A percentile compares a stretch with the other conserved stretches of the same genome.
Evolutionary conservation across 2,888 invertebrate genomes (phyloP).

Genomic region (Agonopterix heracliana): DNA sequence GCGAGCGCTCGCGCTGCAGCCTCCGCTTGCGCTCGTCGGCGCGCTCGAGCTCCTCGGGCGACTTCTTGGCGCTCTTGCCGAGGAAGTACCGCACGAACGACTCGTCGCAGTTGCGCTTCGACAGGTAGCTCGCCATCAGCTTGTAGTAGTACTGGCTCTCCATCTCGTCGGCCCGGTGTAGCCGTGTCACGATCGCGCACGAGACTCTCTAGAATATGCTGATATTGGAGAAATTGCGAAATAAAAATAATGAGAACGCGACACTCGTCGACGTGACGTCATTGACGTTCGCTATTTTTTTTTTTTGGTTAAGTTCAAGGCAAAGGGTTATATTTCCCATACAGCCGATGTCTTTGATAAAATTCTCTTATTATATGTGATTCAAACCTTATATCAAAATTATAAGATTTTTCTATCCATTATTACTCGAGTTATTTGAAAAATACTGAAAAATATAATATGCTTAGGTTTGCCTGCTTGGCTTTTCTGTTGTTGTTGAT

Average conservation of each 20-base stretch:
- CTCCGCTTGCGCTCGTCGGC: slow-evolving; percentile 66
- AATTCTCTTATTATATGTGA: too few species aligned
- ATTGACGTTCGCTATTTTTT: slow-evolving; percentile 13
- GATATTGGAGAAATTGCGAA: slow-evolving; percentile 57
- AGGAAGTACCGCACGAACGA: slow-evolving; percentile 72
- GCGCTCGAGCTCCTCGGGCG: slow-evolving; percentile 62
- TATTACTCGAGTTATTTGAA: too few species aligned
- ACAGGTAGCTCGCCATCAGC: slow-evolving; percentile 66
- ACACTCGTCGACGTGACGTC: slow-evolving; percentile 57
- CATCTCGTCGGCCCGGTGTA: slow-evolving; percentile 29
- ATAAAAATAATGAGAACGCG: slow-evolving; percentile 68
- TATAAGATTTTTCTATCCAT: too few species aligned
- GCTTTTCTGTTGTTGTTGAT: too few species aligned
- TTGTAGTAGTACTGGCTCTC: slow-evolving; percentile 71
- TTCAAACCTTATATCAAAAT: too few species aligned
- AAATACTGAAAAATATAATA: too few species aligned
- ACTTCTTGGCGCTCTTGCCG: slow-evolving; percentile 66
- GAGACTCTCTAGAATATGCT: slow-evolving; percentile 18
- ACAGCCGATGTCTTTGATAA: too few species aligned
- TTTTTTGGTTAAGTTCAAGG: too few species aligned
- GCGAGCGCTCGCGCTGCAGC: slow-evolving; percentile 60
- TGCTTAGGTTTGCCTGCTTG: too few species aligned
- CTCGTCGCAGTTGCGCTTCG: slow-evolving; percentile 69
- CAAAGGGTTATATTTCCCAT: too few species aligned
- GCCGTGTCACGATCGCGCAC: background rate